Conservation (phyloP, 2,113 vertebrate species). For the Felis chaus region DNA sequence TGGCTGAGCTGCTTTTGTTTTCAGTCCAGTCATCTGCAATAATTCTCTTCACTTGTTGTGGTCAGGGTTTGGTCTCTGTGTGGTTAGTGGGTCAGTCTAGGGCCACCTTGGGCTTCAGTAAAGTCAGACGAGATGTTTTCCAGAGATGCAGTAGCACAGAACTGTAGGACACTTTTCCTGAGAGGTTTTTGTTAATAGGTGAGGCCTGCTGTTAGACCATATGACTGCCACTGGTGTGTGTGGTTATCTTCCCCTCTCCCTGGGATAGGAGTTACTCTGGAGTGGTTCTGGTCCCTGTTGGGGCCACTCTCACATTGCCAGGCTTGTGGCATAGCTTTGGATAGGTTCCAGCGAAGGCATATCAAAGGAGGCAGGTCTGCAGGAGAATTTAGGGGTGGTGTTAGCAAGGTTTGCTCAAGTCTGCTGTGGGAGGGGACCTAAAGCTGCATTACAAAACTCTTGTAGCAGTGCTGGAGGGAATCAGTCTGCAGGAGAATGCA, state of each 20-base stretch:
- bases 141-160: background rate
- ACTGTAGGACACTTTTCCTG: background rate
- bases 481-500: background rate
- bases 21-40: background rate
- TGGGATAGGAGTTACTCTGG: background rate
- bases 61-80: background rate
- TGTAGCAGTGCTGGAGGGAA: background rate
- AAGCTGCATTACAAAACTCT: background rate
- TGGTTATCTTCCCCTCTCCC: background rate
- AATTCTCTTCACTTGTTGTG: background rate
- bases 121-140: background rate
- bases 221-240: background rate
- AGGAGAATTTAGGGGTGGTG: background rate
- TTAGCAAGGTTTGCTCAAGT: background rate
- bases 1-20: background rate
- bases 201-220: background rate
- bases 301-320: background rate
- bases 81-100: background rate
- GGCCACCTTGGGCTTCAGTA: background rate
- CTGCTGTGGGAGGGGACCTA: background rate
- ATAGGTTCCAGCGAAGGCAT: background rate
- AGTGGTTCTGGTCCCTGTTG: background rate
- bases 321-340: background rate
- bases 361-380: background rate
- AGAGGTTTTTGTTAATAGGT: background rate